Evolutionary conservation across 2,113 vertebrate species (phyloP), one percentile per base, ranked within the genome.

Genomic region (Pygoscelis antarcticus): DNA sequence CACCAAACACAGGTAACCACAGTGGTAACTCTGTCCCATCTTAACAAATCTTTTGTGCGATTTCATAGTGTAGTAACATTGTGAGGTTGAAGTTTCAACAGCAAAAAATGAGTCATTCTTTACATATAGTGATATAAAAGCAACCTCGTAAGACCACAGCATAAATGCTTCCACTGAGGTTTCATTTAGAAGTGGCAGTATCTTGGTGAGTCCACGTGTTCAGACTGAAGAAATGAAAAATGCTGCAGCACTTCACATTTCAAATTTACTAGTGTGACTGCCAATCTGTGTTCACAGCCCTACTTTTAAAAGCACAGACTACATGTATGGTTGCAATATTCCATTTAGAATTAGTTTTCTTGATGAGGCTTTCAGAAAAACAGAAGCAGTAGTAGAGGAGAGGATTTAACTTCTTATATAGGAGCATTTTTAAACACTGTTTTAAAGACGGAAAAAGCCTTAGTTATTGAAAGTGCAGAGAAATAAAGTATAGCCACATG

Each of bases 401-500:
- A 93, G n/a, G 69, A 82, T 83, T 91, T 89, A 86, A 89, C 81
- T 93, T 79, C 72, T 72, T 86, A 69, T 34, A 54, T 13, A 87
- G 69, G 54, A 92, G 42, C 93, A 83, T 96, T 96, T 94, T 94
- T 86, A 92, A 97, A 81, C 54, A 30, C 38, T 57, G 75, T 62
- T 93, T 88, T 80, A 69, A 93, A 83, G 62, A 93, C 72, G 69
- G 81, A 92, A 87, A 89, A 95, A 95, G 62, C 89, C 68, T 79
- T 61, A 42, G 58, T 85, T 96, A 92, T 49, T 94, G 83, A 42
- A 89, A 95, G 87, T 80, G 78, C 71, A 96, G 91, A 96, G 96
- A 96, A 95, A 96, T 93, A 95, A 96, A 95, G 84, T 95, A 68
- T 49, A 94, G 87, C 95, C 96, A 94, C 93, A 95, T 91, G 93